Evolutionary conservation across 1,140 invertebrate genomes (phyloP).

Genomic region (Chlorops oryzae): DNA sequence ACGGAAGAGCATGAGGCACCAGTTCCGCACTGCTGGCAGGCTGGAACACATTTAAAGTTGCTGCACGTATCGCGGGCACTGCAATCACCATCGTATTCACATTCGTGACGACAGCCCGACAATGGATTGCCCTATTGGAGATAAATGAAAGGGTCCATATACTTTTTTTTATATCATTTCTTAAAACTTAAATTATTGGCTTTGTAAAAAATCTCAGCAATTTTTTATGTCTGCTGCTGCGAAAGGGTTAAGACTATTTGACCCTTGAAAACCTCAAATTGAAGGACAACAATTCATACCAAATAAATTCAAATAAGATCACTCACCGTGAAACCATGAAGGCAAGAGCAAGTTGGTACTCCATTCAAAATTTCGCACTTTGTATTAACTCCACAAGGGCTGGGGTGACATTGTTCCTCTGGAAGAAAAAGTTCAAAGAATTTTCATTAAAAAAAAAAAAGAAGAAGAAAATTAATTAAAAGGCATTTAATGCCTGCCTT

Average conservation of each 20-base stretch:
- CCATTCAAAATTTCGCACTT: slow-evolving; percentile 70
- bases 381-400: slow-evolving; percentile 72
- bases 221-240: not conserved
- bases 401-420: slow-evolving; percentile 74
- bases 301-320: too few species aligned
- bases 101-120: slow-evolving; percentile 62
- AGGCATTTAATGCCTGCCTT: too few species aligned
- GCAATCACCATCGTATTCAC: slow-evolving; percentile 70
- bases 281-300: too few species aligned
- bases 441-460: not conserved
- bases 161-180: too few species aligned
- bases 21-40: slow-evolving; percentile 71
- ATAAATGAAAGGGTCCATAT: too few species aligned
- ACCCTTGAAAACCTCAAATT: too few species aligned
- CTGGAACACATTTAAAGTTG: slow-evolving; percentile 69
- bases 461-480: not conserved
- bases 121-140: slow-evolving; percentile 63
- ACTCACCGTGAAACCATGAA: slow-evolving; percentile 58
- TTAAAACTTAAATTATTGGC: slow-evolving; percentile 16
- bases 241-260: too few species aligned
- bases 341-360: slow-evolving; percentile 68
- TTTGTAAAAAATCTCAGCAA: too few species aligned
- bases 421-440: slow-evolving; percentile 5
- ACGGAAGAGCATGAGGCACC: slow-evolving; percentile 72
- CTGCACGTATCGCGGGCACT: slow-evolving; percentile 62